phyloP scores from a whole-genome alignment of 2,797 vertebrate genomes.

The Anas bahamensis region DNA sequence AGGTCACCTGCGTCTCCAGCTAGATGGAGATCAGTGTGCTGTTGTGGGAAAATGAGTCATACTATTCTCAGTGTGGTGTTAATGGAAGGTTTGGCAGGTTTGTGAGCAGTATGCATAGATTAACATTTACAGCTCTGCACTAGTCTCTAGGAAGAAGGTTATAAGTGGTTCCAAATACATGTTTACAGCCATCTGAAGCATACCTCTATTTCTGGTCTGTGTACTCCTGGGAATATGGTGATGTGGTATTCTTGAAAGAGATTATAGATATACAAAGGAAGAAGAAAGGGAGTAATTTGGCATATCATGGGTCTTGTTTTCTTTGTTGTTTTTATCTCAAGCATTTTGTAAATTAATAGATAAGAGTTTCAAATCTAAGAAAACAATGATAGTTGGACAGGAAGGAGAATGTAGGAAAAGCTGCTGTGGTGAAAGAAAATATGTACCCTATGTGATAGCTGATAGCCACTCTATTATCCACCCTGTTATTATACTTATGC shows the following conservation, averaged over 20 bases:
- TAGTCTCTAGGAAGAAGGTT: background rate
- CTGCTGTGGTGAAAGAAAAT: background rate
- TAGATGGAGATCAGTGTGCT: background rate
- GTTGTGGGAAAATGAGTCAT: background rate
- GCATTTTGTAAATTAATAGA: background rate
- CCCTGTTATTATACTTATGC: background rate
- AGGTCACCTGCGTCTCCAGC: no score
- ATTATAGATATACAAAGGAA: background rate
- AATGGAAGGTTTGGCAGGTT: background rate
- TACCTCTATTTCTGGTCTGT: background rate
- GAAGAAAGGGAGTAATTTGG: background rate
- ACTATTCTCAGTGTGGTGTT: background rate
- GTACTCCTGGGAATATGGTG: background rate
- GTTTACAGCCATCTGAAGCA: background rate
- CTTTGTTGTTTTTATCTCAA: background rate
- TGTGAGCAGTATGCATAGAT: background rate
- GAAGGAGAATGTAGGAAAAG: background rate
- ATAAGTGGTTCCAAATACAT: background rate
- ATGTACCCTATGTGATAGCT: background rate
- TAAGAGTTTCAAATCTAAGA: background rate
- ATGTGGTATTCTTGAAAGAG: background rate
- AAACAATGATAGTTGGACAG: background rate
- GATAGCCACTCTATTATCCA: background rate
- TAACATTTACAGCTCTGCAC: background rate
- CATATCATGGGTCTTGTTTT: background rate